These are phyloP conservation scores for Odontothrips loti DNA, from an alignment of 2,888 invertebrate genomes.

Conservation along the genomic window DNA sequence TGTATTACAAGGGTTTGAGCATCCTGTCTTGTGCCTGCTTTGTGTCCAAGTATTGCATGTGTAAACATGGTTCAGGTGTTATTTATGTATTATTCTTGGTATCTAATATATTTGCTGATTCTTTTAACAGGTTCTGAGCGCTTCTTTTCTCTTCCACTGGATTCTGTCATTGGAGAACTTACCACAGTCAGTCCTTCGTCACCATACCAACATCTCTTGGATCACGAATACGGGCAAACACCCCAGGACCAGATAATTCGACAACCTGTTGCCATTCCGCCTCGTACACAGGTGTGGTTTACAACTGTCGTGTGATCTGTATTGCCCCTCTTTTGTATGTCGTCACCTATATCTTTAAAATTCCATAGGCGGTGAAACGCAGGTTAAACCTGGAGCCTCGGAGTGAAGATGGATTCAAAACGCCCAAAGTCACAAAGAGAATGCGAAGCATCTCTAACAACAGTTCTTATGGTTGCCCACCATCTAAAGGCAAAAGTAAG, in stretches of 20 bases:
- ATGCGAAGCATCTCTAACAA: slow-evolving; percentile 50
- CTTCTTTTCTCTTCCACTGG: neutral
- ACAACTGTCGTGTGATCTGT: neutral
- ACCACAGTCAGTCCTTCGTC: slow-evolving; percentile 41
- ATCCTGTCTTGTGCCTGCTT: neutral
- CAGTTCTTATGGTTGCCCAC: slow-evolving; percentile 34
- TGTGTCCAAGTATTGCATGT: neutral
- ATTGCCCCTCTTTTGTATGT: too few relatives aligned
- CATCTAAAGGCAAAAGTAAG: slow-evolving; percentile 46
- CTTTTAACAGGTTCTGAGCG: neutral
- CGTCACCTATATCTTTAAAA: neutral
- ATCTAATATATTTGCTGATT: too few relatives aligned
- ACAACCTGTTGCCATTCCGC: slow-evolving; percentile 43
- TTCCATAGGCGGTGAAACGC: slow-evolving; percentile 68
- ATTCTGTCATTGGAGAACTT: neutral
- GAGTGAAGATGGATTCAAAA: slow-evolving; percentile 62
- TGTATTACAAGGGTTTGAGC: slow-evolving; percentile 15
- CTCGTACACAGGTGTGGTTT: slow-evolving; percentile 41
- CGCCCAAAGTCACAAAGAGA: slow-evolving; percentile 53
- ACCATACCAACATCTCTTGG: slow-evolving; percentile 71
- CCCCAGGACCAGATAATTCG: slow-evolving; percentile 64
- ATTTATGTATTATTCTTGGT: neutral
- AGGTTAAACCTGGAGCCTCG: slow-evolving; percentile 65
- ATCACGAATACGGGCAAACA: slow-evolving; percentile 83
- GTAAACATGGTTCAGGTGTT: neutral